phyloP scores from a whole-genome alignment of 2,113 vertebrate genomes.

The Phalacrocorax brasilianus region DNA sequence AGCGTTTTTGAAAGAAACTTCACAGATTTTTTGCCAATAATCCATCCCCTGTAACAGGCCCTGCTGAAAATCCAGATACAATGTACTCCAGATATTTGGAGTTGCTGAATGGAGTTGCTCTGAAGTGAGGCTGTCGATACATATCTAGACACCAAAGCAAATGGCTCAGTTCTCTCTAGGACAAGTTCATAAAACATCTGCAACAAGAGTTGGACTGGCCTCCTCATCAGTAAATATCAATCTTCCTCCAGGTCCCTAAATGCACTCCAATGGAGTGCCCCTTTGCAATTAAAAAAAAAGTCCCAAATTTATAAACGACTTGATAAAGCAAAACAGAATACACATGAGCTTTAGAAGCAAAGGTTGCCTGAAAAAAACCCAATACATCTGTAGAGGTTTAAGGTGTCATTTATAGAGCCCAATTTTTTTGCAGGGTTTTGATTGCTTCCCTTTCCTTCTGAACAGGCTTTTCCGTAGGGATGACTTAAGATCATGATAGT shows the following conservation, averaged over 20 bases:
- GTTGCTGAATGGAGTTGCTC: neutral
- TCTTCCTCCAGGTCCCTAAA: neutral
- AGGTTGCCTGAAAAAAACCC: neutral
- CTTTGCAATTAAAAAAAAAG: neutral
- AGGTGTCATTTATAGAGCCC: neutral
- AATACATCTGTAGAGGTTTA: neutral
- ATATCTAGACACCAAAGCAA: neutral
- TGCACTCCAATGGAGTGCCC: neutral
- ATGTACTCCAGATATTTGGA: accelerated
- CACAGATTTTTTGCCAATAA: neutral
- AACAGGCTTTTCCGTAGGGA: neutral
- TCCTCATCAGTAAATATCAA: neutral
- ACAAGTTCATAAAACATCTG: neutral
- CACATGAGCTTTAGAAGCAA: neutral
- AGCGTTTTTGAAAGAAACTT: neutral
- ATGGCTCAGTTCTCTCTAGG: neutral
- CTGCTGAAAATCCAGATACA: neutral
- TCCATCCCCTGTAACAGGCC: neutral
- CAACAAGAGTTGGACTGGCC: neutral
- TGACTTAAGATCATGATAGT: neutral
- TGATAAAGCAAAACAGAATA: neutral
- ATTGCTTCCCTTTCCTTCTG: neutral
- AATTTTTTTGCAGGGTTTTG: neutral
- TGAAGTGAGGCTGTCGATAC: neutral
- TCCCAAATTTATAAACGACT: neutral